Percentiles rank a stretch among this genome's conserved stretches.
Conservation (phyloP, 1,140 invertebrate genomes). For the Anoplophora glabripennis region DNA sequence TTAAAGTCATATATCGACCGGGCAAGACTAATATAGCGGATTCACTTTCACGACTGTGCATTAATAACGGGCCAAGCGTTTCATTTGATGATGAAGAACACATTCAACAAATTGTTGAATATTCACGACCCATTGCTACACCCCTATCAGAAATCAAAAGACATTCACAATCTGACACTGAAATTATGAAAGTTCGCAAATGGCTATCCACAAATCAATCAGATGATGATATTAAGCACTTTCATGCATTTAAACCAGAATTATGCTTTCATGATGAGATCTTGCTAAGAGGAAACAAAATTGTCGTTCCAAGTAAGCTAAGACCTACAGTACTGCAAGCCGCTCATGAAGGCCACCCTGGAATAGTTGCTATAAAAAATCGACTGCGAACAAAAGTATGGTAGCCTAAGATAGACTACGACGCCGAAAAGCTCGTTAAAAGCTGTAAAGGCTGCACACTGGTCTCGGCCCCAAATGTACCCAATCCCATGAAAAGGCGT, state of each 20-base stretch:
- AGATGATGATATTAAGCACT: background rate
- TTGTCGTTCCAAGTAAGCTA: conserved; percentile 22
- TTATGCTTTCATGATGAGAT: background rate
- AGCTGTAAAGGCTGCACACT: conserved; percentile 49
- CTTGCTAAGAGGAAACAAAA: conserved; percentile 6
- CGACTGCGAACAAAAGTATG: conserved; percentile 54
- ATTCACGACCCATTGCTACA: background rate
- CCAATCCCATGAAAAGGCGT: conserved; percentile 36
- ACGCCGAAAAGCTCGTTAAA: conserved; percentile 49
- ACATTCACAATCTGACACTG: too few species aligned
- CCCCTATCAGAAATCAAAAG: too few species aligned
- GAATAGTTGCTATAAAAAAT: conserved; percentile 56
- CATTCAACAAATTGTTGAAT: conserved; percentile 1
- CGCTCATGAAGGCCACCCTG: conserved; percentile 53
- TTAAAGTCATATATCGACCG: too few species aligned
- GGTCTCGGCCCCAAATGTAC: conserved; percentile 28
- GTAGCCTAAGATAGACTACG: conserved; percentile 54
- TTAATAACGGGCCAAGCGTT: too few species aligned
- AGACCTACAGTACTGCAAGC: conserved; percentile 34
- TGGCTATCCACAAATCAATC: too few species aligned
- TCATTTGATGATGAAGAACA: background rate
- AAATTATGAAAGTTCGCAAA: too few species aligned
- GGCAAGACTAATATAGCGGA: too few species aligned
- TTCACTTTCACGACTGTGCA: too few species aligned
- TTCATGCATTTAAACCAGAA: too few species aligned